phyloP scores from a whole-genome alignment of 2,797 vertebrate genomes.

The Steatocranus sp. region DNA sequence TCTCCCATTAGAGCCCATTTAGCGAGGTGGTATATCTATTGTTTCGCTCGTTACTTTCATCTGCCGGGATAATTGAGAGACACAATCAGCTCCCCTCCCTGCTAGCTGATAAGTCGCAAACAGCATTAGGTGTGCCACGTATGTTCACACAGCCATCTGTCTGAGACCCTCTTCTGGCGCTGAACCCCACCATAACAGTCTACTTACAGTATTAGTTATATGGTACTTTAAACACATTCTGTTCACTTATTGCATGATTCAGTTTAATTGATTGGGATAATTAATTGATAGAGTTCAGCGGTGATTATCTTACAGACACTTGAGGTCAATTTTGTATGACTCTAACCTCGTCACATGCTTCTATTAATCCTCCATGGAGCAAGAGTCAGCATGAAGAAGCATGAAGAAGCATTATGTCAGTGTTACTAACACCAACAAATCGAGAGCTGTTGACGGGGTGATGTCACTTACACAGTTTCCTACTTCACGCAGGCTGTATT shows the following conservation, averaged over 20 bases:
- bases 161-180: conserved; percentile 10
- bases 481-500: neutral
- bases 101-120: conserved; percentile 52
- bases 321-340: conserved; percentile 44
- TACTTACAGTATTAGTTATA: conserved; percentile 18
- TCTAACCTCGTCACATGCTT: conserved; percentile 42
- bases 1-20: conserved; percentile 64
- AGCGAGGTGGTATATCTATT: conserved; percentile 52
- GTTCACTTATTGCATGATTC: conserved; percentile 39
- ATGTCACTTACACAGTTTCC: neutral
- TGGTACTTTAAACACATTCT: conserved; percentile 39
- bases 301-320: conserved; percentile 26
- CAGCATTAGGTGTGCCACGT: conserved; percentile 50
- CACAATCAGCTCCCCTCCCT: conserved; percentile 48
- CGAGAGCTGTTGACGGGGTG: conserved; percentile 25
- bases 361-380: conserved; percentile 35
- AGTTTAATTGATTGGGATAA: conserved; percentile 46
- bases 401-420: conserved; percentile 44
- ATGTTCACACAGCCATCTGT: conserved; percentile 43
- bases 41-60: conserved; percentile 63
- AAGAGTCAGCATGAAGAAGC: conserved; percentile 47
- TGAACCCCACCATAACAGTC: conserved; percentile 34
- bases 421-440: conserved; percentile 31
- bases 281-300: conserved; percentile 40
- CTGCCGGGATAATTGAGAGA: conserved; percentile 65